Conservation (phyloP, 1,140 invertebrate species). For the Habropoda laboriosa region DNA sequence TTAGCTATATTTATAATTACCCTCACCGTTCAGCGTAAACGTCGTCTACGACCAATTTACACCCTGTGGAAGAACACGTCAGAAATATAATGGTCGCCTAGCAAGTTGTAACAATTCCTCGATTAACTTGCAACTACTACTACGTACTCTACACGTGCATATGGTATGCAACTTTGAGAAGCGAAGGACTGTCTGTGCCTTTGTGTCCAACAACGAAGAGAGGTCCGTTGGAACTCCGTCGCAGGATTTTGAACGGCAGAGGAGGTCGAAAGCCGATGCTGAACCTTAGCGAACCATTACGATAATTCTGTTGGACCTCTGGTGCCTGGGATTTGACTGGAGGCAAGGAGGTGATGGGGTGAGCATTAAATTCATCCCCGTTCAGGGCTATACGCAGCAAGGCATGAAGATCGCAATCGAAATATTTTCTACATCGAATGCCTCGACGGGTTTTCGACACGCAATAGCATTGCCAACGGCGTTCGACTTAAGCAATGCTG, state of each 20-base stretch:
- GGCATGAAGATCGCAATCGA: constrained; percentile 5
- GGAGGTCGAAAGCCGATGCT: constrained; percentile 58
- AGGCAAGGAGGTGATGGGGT: constrained; percentile 37
- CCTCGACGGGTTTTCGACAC: neutral
- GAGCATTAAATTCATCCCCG: constrained; percentile 42
- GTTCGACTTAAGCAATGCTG: neutral
- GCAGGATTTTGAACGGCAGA: constrained; percentile 46
- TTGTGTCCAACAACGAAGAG: constrained; percentile 2
- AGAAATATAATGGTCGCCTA: neutral
- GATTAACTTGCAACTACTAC: neutral
- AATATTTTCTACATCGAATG: constrained; percentile 34
- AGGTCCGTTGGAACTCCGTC: constrained; percentile 3
- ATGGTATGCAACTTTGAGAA: neutral
- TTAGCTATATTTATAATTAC: neutral
- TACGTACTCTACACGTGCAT: neutral
- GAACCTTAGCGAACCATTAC: constrained; percentile 70
- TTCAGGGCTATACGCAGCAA: neutral
- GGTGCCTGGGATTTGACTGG: constrained; percentile 61
- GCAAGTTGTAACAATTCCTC: neutral
- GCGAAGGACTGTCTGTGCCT: constrained; percentile 12
- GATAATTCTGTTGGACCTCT: constrained; percentile 72
- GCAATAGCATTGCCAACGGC: neutral
- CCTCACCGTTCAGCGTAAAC: neutral
- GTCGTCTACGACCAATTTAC: neutral
- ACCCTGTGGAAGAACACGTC: no score